Percentiles rank a stretch among this genome's conserved stretches.
phyloP scores from a whole-genome alignment of 2,888 invertebrate species.

The Apodemia duryi region DNA sequence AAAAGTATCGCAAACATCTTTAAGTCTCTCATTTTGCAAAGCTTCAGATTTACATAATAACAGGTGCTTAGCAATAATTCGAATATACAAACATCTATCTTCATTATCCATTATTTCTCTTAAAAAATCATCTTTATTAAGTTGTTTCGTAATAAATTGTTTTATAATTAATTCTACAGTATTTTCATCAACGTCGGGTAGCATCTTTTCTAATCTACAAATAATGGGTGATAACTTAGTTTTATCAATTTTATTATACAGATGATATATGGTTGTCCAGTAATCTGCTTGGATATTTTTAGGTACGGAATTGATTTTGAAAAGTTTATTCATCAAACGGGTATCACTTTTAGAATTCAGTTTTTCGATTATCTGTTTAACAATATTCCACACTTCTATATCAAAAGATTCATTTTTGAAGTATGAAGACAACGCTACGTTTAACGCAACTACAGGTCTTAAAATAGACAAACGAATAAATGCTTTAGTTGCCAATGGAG shows the following conservation, averaged over 20 bases:
- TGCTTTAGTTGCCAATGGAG: conserved; percentile 31
- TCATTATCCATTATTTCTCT: too few relatives aligned
- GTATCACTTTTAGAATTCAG: conserved; percentile 20
- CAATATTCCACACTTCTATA: conserved; percentile 40
- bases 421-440: conserved; percentile 38
- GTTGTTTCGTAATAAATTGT: conserved; percentile 30
- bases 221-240: conserved; percentile 34
- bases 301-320: conserved; percentile 36
- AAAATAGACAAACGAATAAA: conserved; percentile 35
- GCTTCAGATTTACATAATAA: conserved; percentile 40
- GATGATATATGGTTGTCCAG: conserved; percentile 38
- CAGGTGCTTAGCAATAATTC: conserved; percentile 46
- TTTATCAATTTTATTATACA: conserved; percentile 31
- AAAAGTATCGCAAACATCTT: conserved; percentile 39
- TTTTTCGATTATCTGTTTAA: conserved; percentile 39
- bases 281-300: conserved; percentile 43
- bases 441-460: conserved; percentile 42
- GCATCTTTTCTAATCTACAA: conserved; percentile 34
- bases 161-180: conserved; percentile 35
- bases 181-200: conserved; percentile 36
- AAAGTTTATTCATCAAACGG: too few relatives aligned
- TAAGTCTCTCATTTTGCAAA: conserved; percentile 36
- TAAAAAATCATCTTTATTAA: conserved; percentile 13
- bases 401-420: conserved; percentile 33
- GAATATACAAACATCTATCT: conserved; percentile 32